Evolutionary conservation across 2,888 invertebrate species (phyloP), one percentile per base, ranked within the genome.

Genomic region (Calliphora vomitoria): DNA sequence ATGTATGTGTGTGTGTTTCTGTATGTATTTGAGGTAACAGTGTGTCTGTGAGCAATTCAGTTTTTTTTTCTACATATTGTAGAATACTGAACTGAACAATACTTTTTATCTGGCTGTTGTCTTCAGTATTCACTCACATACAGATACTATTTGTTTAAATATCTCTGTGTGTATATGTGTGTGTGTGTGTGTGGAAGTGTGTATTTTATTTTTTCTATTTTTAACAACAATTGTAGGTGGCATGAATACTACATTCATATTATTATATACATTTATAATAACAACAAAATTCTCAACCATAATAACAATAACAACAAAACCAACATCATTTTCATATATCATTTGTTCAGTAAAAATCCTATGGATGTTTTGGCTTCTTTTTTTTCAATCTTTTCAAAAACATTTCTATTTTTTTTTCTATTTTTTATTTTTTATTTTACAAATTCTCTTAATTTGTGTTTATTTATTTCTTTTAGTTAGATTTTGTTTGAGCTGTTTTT

Each of bases 221-320:
- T 92, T 93, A 93, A 86, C 90, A 89, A 90, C 90, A 93, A 92
- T 93, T 93, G 93, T 93, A 93, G 93, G 93, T 93, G 93, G 93
- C 91, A 86, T 85, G 80, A 85, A 76, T 75, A 55, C 47, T 76
- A 62, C 53, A 68, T 69, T 35, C 35, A 35, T 69, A 69, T 15
- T 35, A 35, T 35, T 35, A 60, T 25, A 58, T 58, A 58, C 3
- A 35, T 62, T 5, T 47, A 74, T 78, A 38, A 20, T 18, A 60
- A 69, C 41, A 75, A 62, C 60, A 68, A 75, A n/a, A 69, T 18
- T 74, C n/a, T 47, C 38, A 69, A n/a, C 66, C 8, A 58, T n/a
- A n/a, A n/a, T n/a, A n/a, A n/a, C n/a, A n/a, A n/a, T n/a, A n/a
- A n/a, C 62, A 55, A 41, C 60, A 64, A 41, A 20, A 58, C 38